Evolutionary conservation across 1,140 invertebrate genomes (phyloP), one percentile per base, ranked within the genome.

Genomic region (Trichoplusia ni): DNA sequence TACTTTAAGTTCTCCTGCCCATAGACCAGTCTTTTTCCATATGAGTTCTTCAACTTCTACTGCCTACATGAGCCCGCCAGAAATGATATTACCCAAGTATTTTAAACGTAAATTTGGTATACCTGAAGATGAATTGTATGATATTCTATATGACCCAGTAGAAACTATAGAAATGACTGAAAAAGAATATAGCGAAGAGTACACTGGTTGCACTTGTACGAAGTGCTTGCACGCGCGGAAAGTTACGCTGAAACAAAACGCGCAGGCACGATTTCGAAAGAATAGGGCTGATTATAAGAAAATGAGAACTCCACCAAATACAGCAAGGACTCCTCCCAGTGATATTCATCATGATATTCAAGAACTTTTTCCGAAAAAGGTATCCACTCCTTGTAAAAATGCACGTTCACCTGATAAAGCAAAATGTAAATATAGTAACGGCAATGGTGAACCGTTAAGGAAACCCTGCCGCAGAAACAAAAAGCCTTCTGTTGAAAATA

Each of bases 1-100:
- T 8, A 74, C 74, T 7, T 71, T 75, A 23, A 84, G 61, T 59
- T 87, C 80, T 23, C 79, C 80, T 5, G 73, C 73, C 47, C 72
- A 71, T 13, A 76, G 75, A 69, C 87, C 84, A 31, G 62, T 74
- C 14, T 83, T 75, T 59, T 74, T 88, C 49, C 84, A 88, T 23
- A 87, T 90, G 77, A 91, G 86, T 70, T 90, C 90, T 2, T 89
- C 90, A 6, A 90, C 88, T 13, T 91, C 90, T 2, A 91, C 90
- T 5, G 80, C 88, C 0, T 91, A 91, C 42, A 83, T 91, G 86
- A 91, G 89, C 59, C 90, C 89, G 5, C 90, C 90, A 21, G 90
- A 91, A 46, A 49, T 84, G 40, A 73, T 91, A 11, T 62, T 89
- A 62, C 88, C 89, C 0, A 70, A 79, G 49, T 86, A 73, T 58